Evolutionary conservation across 2,888 invertebrate species (phyloP).

Genomic region (Rhingia campestris): DNA sequence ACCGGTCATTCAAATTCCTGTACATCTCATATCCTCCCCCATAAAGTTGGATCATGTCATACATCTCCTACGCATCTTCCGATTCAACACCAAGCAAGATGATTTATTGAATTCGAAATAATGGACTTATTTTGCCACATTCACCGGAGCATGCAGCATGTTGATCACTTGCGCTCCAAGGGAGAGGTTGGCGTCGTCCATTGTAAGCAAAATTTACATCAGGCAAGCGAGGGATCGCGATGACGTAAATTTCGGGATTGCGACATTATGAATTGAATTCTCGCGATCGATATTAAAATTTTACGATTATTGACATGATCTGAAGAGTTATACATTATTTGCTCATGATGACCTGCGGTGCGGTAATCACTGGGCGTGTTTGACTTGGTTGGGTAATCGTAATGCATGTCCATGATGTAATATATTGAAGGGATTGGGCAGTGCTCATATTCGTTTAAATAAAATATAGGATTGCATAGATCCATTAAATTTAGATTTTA

Average conservation of each 20-base stretch:
- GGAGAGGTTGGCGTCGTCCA: too few species aligned
- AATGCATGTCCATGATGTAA: slow-evolving; percentile 11
- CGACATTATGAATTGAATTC: slow-evolving; percentile 50
- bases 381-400: slow-evolving; percentile 14
- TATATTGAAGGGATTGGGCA: background rate
- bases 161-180: slow-evolving; percentile 16
- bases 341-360: slow-evolving; percentile 43
- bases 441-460: slow-evolving; percentile 2
- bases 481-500: too few species aligned
- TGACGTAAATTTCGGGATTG: slow-evolving; percentile 52
- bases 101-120: slow-evolving; percentile 52
- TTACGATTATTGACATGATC: slow-evolving; percentile 53
- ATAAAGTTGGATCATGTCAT: slow-evolving; percentile 5
- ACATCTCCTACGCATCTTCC: slow-evolving; percentile 6
- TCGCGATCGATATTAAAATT: slow-evolving; percentile 54
- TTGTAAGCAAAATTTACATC: slow-evolving; percentile 8
- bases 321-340: slow-evolving; percentile 51
- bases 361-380: slow-evolving; percentile 38
- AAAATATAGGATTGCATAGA: too few species aligned
- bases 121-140: slow-evolving; percentile 52
- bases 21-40: too few species aligned
- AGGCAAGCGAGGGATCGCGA: slow-evolving; percentile 6
- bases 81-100: slow-evolving; percentile 14
- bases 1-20: too few species aligned
- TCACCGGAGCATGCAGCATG: slow-evolving; percentile 4